phyloP scores from a whole-genome alignment of 2,888 invertebrate genomes.

The Merodon equestris region DNA sequence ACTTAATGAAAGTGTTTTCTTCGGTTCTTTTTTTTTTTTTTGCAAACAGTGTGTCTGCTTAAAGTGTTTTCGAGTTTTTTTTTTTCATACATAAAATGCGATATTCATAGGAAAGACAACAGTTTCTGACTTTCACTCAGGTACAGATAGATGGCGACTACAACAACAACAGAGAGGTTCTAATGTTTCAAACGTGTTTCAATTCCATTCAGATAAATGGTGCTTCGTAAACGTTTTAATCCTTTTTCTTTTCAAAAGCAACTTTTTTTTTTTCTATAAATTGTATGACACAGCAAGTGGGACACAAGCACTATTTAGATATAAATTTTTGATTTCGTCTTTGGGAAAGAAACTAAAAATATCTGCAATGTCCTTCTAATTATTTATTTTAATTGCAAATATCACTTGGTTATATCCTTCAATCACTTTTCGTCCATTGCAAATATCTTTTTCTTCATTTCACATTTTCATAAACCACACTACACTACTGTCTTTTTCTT shows the following conservation, averaged over 20 bases:
- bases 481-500: constrained; percentile 54
- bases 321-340: constrained; percentile 31
- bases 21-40: no score
- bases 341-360: constrained; percentile 66
- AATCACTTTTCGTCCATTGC: constrained; percentile 50
- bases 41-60: constrained; percentile 2
- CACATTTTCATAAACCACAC: constrained; percentile 52
- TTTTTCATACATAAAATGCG: constrained; percentile 72
- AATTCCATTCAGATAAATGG: constrained; percentile 73
- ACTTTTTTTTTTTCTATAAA: constrained; percentile 39
- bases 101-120: constrained; percentile 73
- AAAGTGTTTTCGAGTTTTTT: constrained; percentile 10
- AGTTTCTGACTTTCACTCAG: constrained; percentile 51
- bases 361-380: constrained; percentile 68
- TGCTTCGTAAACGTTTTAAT: constrained; percentile 26
- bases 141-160: constrained; percentile 53
- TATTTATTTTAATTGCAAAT: constrained; percentile 19
- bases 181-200: constrained; percentile 78
- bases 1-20: constrained; percentile 54
- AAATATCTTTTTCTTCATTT: constrained; percentile 55
- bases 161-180: constrained; percentile 57
- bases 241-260: constrained; percentile 19
- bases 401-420: constrained; percentile 16
- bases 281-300: constrained; percentile 74
- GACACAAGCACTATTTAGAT: constrained; percentile 74